A percentile compares a stretch with the other conserved stretches of the same genome.
phyloP scores from a whole-genome alignment of 2,888 invertebrate species.

The Ophioninae sp. region DNA sequence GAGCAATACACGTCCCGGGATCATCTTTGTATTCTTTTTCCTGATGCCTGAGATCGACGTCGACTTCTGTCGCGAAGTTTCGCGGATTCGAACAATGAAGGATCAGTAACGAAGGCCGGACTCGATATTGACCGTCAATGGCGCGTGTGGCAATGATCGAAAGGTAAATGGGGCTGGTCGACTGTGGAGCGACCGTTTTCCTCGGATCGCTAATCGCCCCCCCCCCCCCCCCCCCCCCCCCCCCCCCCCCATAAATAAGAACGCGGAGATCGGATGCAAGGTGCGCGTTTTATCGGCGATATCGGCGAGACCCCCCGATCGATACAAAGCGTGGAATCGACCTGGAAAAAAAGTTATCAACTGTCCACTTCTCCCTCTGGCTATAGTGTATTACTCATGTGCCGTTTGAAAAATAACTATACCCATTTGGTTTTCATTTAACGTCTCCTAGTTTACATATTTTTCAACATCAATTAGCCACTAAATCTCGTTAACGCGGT shows the following conservation, averaged over 20 bases:
- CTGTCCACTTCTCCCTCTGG: neutral
- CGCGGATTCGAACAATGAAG: neutral
- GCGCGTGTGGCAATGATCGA: constrained; percentile 18
- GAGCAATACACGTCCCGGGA: constrained; percentile 34
- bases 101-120: neutral
- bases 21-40: constrained; percentile 13
- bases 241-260: constrained; percentile 18
- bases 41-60: neutral
- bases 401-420: neutral
- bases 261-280: neutral
- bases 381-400: no score
- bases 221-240: constrained; percentile 31
- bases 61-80: neutral
- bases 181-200: constrained; percentile 17
- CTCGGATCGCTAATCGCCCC: neutral
- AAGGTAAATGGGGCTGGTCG: constrained; percentile 22
- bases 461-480: neutral
- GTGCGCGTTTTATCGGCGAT: constrained; percentile 35
- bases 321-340: neutral
- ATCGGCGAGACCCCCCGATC: neutral
- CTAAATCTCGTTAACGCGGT: no score
- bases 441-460: neutral
- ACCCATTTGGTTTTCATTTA: neutral
- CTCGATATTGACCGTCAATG: neutral
- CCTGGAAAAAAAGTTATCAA: neutral